phyloP scores from a whole-genome alignment of 1,140 invertebrate genomes.

The Aphelenchoides fujianensis region DNA sequence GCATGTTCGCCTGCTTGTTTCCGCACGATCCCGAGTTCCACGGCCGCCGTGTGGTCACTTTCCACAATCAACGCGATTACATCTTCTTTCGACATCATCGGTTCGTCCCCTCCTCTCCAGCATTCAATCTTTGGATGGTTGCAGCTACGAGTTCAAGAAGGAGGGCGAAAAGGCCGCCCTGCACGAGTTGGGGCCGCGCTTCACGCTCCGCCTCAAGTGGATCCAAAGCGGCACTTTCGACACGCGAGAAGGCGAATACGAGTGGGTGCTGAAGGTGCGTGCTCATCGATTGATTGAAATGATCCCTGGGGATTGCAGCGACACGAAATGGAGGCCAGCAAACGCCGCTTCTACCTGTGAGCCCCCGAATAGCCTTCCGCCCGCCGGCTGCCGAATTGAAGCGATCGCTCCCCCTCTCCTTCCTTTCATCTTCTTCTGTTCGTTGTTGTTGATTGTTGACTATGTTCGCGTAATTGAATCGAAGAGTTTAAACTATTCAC shows the following conservation, averaged over 20 bases:
- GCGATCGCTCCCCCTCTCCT: too few relatives aligned
- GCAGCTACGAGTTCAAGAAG: constrained; percentile 84
- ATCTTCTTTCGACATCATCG: constrained; percentile 97
- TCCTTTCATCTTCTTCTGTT: constrained; percentile 12
- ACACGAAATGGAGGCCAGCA: constrained; percentile 62
- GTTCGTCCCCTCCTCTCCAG: constrained; percentile 64
- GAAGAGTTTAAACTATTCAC: constrained; percentile 7
- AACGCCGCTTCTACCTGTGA: constrained; percentile 51
- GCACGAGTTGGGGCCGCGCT: constrained; percentile 89
- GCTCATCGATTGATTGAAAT: constrained; percentile 3
- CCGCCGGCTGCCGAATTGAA: too few relatives aligned
- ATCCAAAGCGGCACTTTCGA: constrained; percentile 95
- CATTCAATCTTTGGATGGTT: constrained; percentile 23
- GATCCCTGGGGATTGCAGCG: constrained; percentile 43
- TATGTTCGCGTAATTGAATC: too few relatives aligned
- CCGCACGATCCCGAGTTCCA: constrained; percentile 91
- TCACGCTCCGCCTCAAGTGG: constrained; percentile 85
- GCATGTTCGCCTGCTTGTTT: constrained; percentile 92
- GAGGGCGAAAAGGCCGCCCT: constrained; percentile 77
- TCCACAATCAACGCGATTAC: constrained; percentile 97
- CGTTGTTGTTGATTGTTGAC: constrained; percentile 7
- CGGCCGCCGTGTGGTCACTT: constrained; percentile 86
- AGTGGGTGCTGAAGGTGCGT: constrained; percentile 81
- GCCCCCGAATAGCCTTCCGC: too few relatives aligned
- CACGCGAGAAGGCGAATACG: constrained; percentile 89